Base-by-base conservation (phyloP, 2,797 vertebrate species). In the Anguilla obscura region DNA sequence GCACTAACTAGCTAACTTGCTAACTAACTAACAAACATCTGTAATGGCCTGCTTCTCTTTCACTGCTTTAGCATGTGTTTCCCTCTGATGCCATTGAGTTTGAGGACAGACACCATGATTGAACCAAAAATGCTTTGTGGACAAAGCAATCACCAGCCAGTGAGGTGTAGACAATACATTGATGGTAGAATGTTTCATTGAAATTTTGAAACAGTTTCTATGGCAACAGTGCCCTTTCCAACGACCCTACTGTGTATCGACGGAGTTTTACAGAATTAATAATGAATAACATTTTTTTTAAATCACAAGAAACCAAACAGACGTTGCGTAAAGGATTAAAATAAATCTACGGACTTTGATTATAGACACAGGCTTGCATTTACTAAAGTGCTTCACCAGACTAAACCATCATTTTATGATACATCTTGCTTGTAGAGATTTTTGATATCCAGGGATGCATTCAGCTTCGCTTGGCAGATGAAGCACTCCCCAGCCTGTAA, bases 151-250 rank as follows among this genome's bases (percentile, higher is more conserved):
- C 24, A n/a, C 45, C 79, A 82, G 79, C 36, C 18, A 82, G 21
- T 33, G 21, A 82, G 45, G 79, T 79, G 74, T 50, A 82, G 40
- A 82, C 79, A n/a, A 21, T 21, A 82, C 79, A 50, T 50, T 48
- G 79, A 82, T 3, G 21, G 40, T 82, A 48, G 27, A 45, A 82
- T 82, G 79, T 82, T 82, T 40, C 74, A 21, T 40, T 79, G 16
- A 79, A 79, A 94, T 96, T 96, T 95, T 92, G 91, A 93, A 89
- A 92, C 92, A 93, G 96, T 96, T 96, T 94, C 95, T 94, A 96
- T 96, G 96, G 95, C 88, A 94, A 96, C 96, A 40, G 90, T 93
- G 90, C 90, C 92, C 92, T 89, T 82, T 82, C 92, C 89, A 90
- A 90, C 87, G 91, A 88, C 89, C 91, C 90, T 90, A 63, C 86